Conservation (phyloP, 2,797 vertebrate species). For the Varecia variegata region DNA sequence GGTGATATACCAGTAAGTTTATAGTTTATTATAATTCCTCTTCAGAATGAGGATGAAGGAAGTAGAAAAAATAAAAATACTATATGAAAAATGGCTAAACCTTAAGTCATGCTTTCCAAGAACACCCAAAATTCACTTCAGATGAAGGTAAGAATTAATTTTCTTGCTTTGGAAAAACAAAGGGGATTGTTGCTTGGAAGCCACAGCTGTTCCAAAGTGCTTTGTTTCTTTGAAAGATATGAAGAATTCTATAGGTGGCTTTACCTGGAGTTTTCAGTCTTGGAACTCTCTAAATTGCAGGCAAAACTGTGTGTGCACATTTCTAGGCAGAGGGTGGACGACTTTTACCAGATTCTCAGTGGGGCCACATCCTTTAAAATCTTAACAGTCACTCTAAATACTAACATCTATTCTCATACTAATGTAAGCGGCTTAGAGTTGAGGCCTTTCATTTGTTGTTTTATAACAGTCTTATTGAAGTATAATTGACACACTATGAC, state of each 20-base stretch:
- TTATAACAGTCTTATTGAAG: neutral
- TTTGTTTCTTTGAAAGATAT: neutral
- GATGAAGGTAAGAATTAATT: neutral
- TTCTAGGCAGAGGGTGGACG: neutral
- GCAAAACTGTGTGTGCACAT: neutral
- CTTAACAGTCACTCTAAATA: neutral
- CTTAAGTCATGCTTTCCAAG: neutral
- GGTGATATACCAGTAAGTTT: neutral
- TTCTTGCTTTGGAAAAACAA: slow-evolving; percentile 22
- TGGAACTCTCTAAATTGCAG: neutral
- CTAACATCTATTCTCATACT: neutral
- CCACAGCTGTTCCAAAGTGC: neutral
- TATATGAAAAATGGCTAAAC: neutral
- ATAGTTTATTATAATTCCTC: neutral
- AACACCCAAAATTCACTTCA: neutral
- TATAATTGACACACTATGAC: neutral
- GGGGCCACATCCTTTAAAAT: neutral
- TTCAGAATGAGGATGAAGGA: slow-evolving; percentile 5
- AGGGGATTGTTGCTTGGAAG: neutral
- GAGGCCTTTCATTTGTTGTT: neutral
- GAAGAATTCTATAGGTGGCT: neutral
- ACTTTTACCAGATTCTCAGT: neutral
- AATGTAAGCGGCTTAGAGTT: neutral
- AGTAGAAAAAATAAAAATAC: neutral
- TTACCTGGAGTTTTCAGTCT: neutral